phyloP scores from a whole-genome alignment of 2,113 vertebrate genomes.

The Ctenodactylus gundi region DNA sequence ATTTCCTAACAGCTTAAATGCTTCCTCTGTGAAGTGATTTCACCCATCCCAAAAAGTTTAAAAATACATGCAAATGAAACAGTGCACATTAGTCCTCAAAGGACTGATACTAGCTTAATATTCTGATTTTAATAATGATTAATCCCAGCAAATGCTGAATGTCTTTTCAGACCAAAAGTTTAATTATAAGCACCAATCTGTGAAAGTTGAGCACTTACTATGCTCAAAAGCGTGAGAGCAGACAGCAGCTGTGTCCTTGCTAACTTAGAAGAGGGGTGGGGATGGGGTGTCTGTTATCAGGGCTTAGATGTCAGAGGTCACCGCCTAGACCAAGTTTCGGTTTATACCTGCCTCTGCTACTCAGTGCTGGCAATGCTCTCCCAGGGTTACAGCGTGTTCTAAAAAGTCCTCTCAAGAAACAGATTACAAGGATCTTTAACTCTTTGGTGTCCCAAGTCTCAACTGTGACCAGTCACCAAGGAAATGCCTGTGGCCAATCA shows the following conservation, averaged over 20 bases:
- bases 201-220: not conserved
- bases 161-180: not conserved
- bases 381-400: conserved; percentile 70
- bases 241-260: not conserved
- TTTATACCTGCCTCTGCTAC: fast-evolving
- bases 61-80: not conserved
- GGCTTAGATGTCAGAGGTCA: not conserved
- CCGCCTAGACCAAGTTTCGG: not conserved
- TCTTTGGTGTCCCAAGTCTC: not conserved
- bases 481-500: not conserved
- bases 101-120: not conserved
- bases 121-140: conserved; percentile 13
- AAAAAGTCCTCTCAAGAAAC: conserved; percentile 53
- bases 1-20: not conserved
- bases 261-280: too few species aligned
- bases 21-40: not conserved
- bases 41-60: not conserved
- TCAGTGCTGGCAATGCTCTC: conserved; percentile 68
- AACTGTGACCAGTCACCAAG: not conserved
- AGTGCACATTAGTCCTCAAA: not conserved
- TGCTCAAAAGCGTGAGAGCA: not conserved
- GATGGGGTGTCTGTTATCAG: not conserved
- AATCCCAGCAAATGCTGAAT: not conserved
- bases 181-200: not conserved
- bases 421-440: not conserved